A percentile compares a stretch with the other conserved stretches of the same genome.
Evolutionary conservation across 2,888 invertebrate species (phyloP).

Genomic region (Trichacis sp.): DNA sequence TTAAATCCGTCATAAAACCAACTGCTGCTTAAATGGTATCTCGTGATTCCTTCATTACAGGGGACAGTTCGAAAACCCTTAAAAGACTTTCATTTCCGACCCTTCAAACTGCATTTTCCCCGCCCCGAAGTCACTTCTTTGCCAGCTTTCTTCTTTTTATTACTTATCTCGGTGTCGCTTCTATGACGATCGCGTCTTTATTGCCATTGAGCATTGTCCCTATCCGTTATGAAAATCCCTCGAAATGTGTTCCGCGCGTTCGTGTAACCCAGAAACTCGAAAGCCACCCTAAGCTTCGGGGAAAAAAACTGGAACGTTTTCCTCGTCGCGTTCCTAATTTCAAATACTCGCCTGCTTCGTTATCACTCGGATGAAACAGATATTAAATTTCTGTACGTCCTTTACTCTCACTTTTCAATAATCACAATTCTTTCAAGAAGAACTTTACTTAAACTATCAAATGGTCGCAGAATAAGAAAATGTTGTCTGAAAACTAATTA

Average conservation of each 20-base stretch:
- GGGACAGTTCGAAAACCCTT: background rate
- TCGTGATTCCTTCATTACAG: background rate
- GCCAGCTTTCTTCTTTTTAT: conserved; percentile 36
- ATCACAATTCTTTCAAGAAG: too few relatives aligned
- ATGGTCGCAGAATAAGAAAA: too few relatives aligned
- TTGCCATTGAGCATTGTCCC: conserved; percentile 33
- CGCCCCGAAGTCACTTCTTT: conserved; percentile 10
- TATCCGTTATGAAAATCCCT: conserved; percentile 25
- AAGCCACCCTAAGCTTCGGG: conserved; percentile 19
- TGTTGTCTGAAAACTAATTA: too few relatives aligned
- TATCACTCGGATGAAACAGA: background rate
- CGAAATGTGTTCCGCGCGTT: conserved; percentile 21
- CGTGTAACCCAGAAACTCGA: conserved; percentile 20
- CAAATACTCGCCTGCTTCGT: conserved; percentile 10
- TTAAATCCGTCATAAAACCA: too few relatives aligned
- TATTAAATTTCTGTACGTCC: background rate
- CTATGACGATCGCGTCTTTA: conserved; percentile 32
- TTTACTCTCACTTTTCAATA: too few relatives aligned
- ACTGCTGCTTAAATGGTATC: background rate
- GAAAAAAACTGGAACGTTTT: background rate
- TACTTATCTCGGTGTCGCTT: conserved; percentile 31
- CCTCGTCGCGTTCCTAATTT: conserved; percentile 13
- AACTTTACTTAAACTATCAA: too few relatives aligned
- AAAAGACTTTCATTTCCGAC: conserved; percentile 20
- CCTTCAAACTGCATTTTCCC: conserved; percentile 14